These are phyloP conservation scores for Actinostola sp. DNA, from an alignment of 92 coral and sea anemone species.

Conservation along the genomic window DNA sequence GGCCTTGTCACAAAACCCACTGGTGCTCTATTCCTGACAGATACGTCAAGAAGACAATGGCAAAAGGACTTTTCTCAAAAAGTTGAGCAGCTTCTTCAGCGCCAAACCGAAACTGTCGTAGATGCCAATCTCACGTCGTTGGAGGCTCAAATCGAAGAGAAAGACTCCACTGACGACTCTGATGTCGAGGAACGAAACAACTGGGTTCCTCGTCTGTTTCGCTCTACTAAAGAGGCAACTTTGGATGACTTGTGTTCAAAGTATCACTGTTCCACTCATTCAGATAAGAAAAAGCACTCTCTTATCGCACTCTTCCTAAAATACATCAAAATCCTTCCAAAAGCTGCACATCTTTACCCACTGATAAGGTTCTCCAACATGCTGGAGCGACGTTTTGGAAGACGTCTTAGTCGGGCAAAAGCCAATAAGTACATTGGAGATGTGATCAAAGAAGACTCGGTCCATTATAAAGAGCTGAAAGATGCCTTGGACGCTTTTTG, in stretches of 20 bases:
- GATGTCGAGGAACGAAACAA: slow-evolving; percentile 23
- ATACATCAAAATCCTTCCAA: slow-evolving; percentile 36
- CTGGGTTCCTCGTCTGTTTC: slow-evolving; percentile 42
- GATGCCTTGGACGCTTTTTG: slow-evolving; percentile 32
- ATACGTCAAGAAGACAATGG: neutral
- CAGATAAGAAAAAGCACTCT: slow-evolving; percentile 29
- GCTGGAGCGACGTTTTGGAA: slow-evolving; percentile 42
- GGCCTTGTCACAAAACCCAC: slow-evolving; percentile 24
- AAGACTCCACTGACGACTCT: slow-evolving; percentile 23
- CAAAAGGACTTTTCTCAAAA: slow-evolving; percentile 9
- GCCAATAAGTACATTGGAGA: slow-evolving; percentile 61
- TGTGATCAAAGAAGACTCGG: slow-evolving; percentile 47
- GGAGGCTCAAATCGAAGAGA: slow-evolving; percentile 37
- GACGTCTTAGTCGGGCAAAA: slow-evolving; percentile 66
- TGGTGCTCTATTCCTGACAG: neutral
- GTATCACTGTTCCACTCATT: slow-evolving; percentile 20
- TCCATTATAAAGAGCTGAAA: slow-evolving; percentile 10
- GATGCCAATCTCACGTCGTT: slow-evolving; percentile 1
- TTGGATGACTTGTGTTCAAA: slow-evolving; percentile 44
- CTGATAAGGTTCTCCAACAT: slow-evolving; percentile 60
- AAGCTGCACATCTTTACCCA: slow-evolving; percentile 43
- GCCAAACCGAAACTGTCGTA: neutral
- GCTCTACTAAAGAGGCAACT: slow-evolving; percentile 35
- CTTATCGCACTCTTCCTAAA: slow-evolving; percentile 60
- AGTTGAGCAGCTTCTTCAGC: slow-evolving; percentile 14